Conservation (phyloP, 2,888 invertebrate genomes). For the Ectemnius cavifrons region DNA sequence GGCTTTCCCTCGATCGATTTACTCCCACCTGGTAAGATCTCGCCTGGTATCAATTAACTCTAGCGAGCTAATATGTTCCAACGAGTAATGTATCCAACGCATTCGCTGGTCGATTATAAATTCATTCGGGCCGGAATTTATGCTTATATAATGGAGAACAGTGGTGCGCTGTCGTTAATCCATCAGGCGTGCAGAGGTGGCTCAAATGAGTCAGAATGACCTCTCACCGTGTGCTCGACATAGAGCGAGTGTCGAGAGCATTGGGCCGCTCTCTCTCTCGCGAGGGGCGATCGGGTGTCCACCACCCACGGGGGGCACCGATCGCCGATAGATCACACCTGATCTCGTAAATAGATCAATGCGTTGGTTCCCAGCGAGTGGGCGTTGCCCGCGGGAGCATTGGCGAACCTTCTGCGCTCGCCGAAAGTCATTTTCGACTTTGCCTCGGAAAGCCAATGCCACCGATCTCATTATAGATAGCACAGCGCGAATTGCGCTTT, state of each 20-base stretch:
- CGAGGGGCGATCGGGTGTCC: slow-evolving; percentile 53
- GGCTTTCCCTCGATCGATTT: background rate
- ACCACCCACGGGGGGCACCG: slow-evolving; percentile 56
- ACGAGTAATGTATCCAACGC: slow-evolving; percentile 1
- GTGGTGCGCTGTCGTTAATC: slow-evolving; percentile 31
- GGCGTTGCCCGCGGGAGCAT: slow-evolving; percentile 29
- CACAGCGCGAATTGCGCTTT: slow-evolving; percentile 12
- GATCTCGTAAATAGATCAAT: slow-evolving; percentile 58
- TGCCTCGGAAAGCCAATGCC: slow-evolving; percentile 41
- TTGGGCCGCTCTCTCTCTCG: too few relatives aligned
- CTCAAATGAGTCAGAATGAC: slow-evolving; percentile 62
- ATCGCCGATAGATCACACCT: slow-evolving; percentile 62
- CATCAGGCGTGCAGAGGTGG: slow-evolving; percentile 36
- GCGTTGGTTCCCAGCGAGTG: slow-evolving; percentile 35
- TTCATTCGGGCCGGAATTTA: slow-evolving; percentile 26
- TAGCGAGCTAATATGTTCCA: background rate
- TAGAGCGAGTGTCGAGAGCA: too few relatives aligned
- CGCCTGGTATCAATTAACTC: background rate
- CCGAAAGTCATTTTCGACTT: slow-evolving; percentile 49
- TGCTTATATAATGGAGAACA: slow-evolving; percentile 37
- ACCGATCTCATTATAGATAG: slow-evolving; percentile 46
- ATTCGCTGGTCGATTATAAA: slow-evolving; percentile 18
- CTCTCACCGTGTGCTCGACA: slow-evolving; percentile 43
- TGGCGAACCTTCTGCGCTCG: slow-evolving; percentile 20
- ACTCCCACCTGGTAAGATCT: background rate